Percentiles rank a stretch among this genome's conserved stretches.
Conservation (phyloP, 1,140 invertebrate species). For the Nasonia vitripennis region DNA sequence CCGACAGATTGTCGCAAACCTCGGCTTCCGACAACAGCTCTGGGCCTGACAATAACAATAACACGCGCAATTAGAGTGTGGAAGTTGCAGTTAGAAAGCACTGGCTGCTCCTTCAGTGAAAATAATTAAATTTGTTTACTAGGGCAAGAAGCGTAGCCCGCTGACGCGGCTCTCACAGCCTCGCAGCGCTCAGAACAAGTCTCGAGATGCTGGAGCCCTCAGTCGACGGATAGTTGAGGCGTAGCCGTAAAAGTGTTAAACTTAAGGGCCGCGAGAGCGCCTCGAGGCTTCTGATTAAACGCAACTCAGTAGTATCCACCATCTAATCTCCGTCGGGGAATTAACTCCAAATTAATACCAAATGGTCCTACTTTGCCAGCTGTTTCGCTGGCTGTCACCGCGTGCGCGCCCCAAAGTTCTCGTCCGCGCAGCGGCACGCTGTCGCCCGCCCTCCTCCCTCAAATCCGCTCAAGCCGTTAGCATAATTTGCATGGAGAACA, state of each 20-base stretch:
- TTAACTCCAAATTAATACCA: conserved; percentile 46
- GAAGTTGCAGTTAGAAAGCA: too few relatives aligned
- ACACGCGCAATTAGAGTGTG: too few relatives aligned
- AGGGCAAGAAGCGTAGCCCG: neutral
- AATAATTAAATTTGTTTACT: neutral
- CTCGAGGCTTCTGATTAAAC: conserved; percentile 35
- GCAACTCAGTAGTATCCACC: conserved; percentile 21
- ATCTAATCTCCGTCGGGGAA: conserved; percentile 39
- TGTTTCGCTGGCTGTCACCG: conserved; percentile 31
- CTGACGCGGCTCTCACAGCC: neutral
- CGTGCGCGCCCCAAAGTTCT: neutral
- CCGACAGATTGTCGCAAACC: too few relatives aligned
- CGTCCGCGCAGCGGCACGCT: neutral
- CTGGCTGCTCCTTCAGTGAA: too few relatives aligned
- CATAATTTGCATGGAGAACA: conserved; percentile 41
- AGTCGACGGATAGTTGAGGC: neutral
- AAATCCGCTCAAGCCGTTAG: conserved; percentile 43
- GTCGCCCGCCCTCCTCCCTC: neutral
- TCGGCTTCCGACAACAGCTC: too few relatives aligned
- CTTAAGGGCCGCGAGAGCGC: neutral
- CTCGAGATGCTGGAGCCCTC: too few relatives aligned
- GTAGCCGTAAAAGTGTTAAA: conserved; percentile 30
- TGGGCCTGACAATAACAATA: too few relatives aligned
- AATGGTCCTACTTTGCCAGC: conserved; percentile 21
- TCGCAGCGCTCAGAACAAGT: neutral